Base-by-base conservation (phyloP, 2,888 invertebrate species). In the Drosophila fulvimacula region DNA sequence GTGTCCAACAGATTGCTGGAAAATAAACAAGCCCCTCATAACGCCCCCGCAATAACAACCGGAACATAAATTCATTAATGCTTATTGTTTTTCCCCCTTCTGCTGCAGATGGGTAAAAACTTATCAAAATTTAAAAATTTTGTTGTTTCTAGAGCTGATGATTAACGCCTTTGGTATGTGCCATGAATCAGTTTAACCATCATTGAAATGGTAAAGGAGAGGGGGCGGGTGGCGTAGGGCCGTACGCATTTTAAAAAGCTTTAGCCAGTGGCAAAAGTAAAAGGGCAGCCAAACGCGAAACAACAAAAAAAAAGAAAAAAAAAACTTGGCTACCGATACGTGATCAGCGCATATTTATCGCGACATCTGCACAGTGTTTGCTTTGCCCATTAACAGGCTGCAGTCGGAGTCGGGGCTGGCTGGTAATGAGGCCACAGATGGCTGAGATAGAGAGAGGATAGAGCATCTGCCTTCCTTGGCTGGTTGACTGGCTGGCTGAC, bases 271-370 rank as follows among this genome's bases (percentile, higher is more conserved):
- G 36, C 58, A 65, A 64, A 42, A 38, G 49, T 11, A 60, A 48
- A 49, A 17, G 34, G 24, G 15, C 46, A 56, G 11, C 27, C 39
- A 19, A 17, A 42, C 34, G 32, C 21, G 11, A 41, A 32, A 41
- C 15, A 55, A 55, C n/a, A 13, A 32, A 1, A 52, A 55, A 51
- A 77, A 84, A 69, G 51, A 55, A 19, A 13, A 32, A 1, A 52
- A 55, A 51, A 77, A 84, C 71, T 53, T 76, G 65, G 59, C 63
- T 73, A 65, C 69, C 70, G 83, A 83, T 83, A 89, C 86, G 85
- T 86, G 87, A 86, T 86, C 86, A 77, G 82, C 82, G 89, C 80
- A 84, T 84, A 86, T 87, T 86, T 86, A 86, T 86, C 89, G 86
- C 76, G 73, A 81, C 76, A 88, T 88, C 89, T 76, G 69, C 75